These are phyloP conservation scores for Myrmecophaga tridactyla DNA, from an alignment of 2,113 vertebrate genomes.

Conservation along the genomic window DNA sequence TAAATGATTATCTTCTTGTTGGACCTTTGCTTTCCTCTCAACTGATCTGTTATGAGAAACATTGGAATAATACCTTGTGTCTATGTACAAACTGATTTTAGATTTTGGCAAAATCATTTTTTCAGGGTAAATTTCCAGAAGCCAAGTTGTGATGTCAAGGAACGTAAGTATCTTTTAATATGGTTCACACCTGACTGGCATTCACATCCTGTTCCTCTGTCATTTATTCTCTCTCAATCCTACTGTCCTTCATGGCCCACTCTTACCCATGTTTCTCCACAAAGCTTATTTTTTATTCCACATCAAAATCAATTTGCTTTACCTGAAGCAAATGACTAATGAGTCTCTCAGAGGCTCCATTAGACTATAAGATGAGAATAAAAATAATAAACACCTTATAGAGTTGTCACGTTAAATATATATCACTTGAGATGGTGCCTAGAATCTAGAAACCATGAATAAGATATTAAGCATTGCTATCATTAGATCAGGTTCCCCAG, in stretches of 20 bases:
- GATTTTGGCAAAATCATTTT: not conserved
- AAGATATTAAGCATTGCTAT: not conserved
- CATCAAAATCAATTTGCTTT: not conserved
- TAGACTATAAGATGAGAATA: not conserved
- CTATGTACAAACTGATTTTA: not conserved
- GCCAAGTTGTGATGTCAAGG: not conserved
- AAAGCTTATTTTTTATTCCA: not conserved
- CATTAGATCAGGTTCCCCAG: not conserved
- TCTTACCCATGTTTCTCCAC: not conserved
- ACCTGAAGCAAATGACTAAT: not conserved
- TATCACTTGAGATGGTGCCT: not conserved
- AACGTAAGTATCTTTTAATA: not conserved
- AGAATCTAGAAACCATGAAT: not conserved
- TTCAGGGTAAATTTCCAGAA: not conserved
- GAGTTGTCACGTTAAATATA: not conserved
- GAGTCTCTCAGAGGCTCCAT: not conserved
- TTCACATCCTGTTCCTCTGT: too few relatives aligned
- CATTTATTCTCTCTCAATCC: not conserved
- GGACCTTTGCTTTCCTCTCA: not conserved
- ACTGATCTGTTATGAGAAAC: not conserved
- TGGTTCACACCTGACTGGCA: not conserved
- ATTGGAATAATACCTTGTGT: not conserved
- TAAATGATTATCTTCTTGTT: not conserved
- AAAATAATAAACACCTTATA: not conserved
- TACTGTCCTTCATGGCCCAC: not conserved